Percentiles rank a stretch among this genome's conserved stretches.
Conservation (phyloP, 2,113 vertebrate species). For the Promerops cafer region DNA sequence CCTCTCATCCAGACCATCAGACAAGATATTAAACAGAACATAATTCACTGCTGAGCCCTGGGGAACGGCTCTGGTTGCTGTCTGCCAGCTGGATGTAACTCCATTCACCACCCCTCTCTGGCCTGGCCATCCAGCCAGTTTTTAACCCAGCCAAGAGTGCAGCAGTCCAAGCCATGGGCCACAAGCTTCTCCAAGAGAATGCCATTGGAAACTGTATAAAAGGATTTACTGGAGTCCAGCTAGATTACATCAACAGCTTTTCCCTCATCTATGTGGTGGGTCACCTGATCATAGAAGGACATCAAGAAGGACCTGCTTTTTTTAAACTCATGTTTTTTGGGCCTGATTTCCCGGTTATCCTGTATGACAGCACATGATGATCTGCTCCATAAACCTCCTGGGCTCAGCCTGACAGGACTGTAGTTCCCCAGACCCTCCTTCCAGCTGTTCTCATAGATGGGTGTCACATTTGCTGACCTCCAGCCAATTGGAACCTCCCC, state of each 20-base stretch:
- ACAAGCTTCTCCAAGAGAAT: not conserved
- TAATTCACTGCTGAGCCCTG: not conserved
- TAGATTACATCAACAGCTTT: not conserved
- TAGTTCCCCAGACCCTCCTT: not conserved
- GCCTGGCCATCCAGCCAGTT: not conserved
- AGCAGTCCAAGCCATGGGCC: too few relatives aligned
- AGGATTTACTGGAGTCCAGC: not conserved
- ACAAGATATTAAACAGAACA: not conserved
- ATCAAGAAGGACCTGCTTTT: not conserved
- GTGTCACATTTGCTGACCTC: not conserved
- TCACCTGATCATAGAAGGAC: not conserved
- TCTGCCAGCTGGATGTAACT: not conserved
- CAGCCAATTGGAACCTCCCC: not conserved
- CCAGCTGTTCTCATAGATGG: not conserved
- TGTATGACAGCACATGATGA: too few relatives aligned
- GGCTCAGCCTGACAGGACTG: not conserved
- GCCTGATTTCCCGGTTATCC: not conserved
- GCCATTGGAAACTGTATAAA: not conserved
- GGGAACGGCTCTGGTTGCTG: not conserved
- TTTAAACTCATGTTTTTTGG: not conserved
- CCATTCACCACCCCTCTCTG: not conserved
- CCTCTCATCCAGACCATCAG: not conserved
- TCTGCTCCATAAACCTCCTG: not conserved
- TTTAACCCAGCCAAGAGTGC: not conserved
- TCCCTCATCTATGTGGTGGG: not conserved